Evolutionary conservation across 1,140 invertebrate genomes (phyloP), one percentile per base, ranked within the genome.

Genomic region (Eurosta solidaginis): DNA sequence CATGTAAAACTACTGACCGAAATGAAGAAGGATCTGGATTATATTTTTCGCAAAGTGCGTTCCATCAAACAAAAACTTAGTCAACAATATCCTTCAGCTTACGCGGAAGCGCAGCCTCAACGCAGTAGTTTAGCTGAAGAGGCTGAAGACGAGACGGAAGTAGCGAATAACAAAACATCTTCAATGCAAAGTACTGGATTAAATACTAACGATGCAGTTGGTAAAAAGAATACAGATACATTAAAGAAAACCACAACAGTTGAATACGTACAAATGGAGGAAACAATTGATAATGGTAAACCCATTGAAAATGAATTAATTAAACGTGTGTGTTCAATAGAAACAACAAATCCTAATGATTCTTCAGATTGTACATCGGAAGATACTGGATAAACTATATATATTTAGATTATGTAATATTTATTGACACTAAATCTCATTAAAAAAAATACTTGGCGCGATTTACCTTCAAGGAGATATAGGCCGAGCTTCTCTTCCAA

Each of bases 11-110:
- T 96, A 17, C 89, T 98, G 0, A 88, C 91, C 1, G 90, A 93
- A 36, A 92, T 95, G 85, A 92, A 95, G 82, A 90, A 91, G 78
- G 92, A 94, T 83, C 84, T 93, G 1, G 90, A 94, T 77, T 91
- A 90, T 77, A 93, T 94, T 81, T 92, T 94, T 77, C 90, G 92
- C 68, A 93, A 93, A 77, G 91, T 93, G 89, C 84, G 94, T 78
- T 89, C 91, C 20, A 91, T 97, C 7, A 97, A 96, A 85, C 92
- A 91, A 54, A 97, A 96, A 89, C 82, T 97, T 5, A 92, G 91
- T 82, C 90, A 92, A 49, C 95, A 96, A 84, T 96, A 97, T 90
- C 95, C 96, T 33, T 92, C 96, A 84, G 94, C 94, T n/a, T 96
- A 91, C 79, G 93, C 93, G 0, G 89, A 93, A 50, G 91, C 91